phyloP scores from a whole-genome alignment of 2,113 vertebrate species.

The Oryzias celebensis region DNA sequence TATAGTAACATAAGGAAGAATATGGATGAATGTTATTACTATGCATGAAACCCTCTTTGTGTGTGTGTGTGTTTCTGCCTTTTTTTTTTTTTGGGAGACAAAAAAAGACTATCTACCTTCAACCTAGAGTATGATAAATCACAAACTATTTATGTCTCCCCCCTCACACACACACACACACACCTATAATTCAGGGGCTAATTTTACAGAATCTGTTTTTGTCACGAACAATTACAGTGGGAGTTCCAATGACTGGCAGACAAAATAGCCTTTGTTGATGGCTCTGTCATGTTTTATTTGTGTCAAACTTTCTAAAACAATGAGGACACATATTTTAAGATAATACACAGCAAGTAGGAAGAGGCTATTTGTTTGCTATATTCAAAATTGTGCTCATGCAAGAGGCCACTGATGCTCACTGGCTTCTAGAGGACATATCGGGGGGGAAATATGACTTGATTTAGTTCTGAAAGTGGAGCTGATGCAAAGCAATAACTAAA shows the following conservation, averaged over 20 bases:
- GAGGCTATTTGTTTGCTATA: conserved; percentile 69
- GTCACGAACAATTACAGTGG: conserved; percentile 80
- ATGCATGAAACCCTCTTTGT: conserved; percentile 72
- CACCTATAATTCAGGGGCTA: conserved; percentile 76
- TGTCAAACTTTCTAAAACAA: conserved; percentile 77
- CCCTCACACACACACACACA: conserved; percentile 45
- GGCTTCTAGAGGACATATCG: conserved; percentile 45
- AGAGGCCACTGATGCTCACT: conserved; percentile 41
- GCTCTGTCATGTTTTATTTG: conserved; percentile 83
- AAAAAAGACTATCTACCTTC: conserved; percentile 72
- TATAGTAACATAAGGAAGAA: conserved; percentile 76
- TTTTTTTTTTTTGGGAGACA: conserved; percentile 59
- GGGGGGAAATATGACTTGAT: conserved; percentile 32
- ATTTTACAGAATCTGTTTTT: conserved; percentile 85
- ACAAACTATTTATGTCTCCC: conserved; percentile 76
- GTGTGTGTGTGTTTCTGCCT: conserved; percentile 20
- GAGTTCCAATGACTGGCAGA: conserved; percentile 79
- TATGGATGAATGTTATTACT: conserved; percentile 82
- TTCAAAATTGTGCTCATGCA: conserved; percentile 57
- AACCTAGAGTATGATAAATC: conserved; percentile 80
- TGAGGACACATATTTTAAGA: conserved; percentile 78
- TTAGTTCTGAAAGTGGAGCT: conserved; percentile 42
- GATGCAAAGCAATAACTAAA: conserved; percentile 39
- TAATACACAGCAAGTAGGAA: conserved; percentile 66
- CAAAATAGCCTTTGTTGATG: conserved; percentile 85